Evolutionary conservation across 2,888 invertebrate genomes (phyloP).

Genomic region (Synergus umbraculus): DNA sequence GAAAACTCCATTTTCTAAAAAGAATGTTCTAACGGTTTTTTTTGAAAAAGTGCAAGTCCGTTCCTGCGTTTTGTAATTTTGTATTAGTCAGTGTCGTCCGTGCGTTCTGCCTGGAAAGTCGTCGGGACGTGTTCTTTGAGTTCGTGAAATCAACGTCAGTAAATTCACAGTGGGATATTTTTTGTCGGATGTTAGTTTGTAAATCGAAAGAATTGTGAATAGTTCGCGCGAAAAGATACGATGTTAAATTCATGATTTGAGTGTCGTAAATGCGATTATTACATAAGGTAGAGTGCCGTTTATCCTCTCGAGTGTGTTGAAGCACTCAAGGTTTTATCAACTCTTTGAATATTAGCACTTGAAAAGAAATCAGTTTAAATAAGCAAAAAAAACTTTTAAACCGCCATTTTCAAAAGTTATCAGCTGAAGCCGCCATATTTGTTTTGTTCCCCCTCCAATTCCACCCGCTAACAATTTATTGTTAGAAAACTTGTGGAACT

Average conservation of each 20-base stretch:
- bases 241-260: neutral
- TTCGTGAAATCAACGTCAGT: slow-evolving; percentile 1
- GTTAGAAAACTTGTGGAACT: neutral
- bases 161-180: neutral
- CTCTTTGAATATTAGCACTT: neutral
- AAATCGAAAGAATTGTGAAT: slow-evolving; percentile 1
- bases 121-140: neutral
- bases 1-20: neutral
- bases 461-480: neutral
- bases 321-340: neutral
- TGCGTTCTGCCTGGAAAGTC: neutral
- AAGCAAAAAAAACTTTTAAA: neutral
- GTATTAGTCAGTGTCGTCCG: neutral
- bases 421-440: neutral
- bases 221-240: neutral
- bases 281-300: slow-evolving; percentile 2
- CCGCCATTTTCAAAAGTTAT: neutral
- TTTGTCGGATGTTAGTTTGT: neutral
- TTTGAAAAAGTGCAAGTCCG: neutral
- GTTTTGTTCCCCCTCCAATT: neutral
- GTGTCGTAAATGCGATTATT: neutral
- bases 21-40: neutral
- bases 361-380: neutral
- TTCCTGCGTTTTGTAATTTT: neutral
- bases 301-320: slow-evolving; percentile 4